phyloP scores from a whole-genome alignment of 2,113 vertebrate species.

The Nannospalax galili region DNA sequence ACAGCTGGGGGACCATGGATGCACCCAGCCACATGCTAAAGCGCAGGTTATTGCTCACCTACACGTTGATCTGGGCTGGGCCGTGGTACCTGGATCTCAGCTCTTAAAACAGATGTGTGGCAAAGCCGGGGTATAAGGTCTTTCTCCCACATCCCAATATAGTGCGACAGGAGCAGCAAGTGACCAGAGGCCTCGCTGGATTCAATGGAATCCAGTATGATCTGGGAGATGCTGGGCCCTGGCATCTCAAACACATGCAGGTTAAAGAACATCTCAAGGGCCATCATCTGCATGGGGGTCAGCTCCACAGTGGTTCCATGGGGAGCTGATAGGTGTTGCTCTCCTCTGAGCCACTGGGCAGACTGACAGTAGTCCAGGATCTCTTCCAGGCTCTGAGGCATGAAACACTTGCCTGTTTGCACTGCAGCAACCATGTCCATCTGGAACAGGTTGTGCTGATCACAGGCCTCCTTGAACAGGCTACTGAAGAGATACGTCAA shows the following conservation, averaged over 20 bases:
- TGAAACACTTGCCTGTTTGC: neutral
- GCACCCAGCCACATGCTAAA: constrained; percentile 90
- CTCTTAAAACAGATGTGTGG: constrained; percentile 79
- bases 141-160: constrained; percentile 90
- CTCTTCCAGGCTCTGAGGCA: neutral
- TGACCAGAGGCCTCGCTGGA: constrained; percentile 87
- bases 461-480: neutral
- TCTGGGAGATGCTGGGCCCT: constrained; percentile 1
- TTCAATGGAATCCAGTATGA: neutral
- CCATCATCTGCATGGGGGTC: constrained; percentile 36
- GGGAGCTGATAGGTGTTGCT: constrained; percentile 24
- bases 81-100: neutral
- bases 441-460: neutral
- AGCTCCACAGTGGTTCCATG: neutral
- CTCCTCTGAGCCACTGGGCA: rapidly evolving
- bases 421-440: rapidly evolving
- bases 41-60: constrained; percentile 83
- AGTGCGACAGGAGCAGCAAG: constrained; percentile 88
- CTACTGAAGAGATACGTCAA: neutral
- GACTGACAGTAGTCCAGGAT: neutral
- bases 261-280: constrained; percentile 63
- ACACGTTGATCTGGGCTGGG: constrained; percentile 82
- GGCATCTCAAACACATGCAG: neutral
- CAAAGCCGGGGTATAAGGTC: constrained; percentile 90
- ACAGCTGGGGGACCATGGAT: constrained; percentile 90